These are phyloP conservation scores for Eristalinus sepulchralis DNA, from an alignment of 2,888 invertebrate species.

Conservation along the genomic window DNA sequence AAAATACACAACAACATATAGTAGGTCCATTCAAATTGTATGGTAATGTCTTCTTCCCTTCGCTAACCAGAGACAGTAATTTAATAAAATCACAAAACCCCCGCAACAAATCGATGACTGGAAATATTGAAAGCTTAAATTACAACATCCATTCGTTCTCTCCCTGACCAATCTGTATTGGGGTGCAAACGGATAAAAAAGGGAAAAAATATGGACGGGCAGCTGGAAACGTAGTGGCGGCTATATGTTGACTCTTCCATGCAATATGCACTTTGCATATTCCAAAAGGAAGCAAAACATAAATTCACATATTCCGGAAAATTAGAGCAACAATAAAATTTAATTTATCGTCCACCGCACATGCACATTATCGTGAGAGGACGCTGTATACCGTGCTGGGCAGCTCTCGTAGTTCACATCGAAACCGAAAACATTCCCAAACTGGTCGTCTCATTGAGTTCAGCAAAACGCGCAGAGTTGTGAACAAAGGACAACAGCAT, in stretches of 20 bases:
- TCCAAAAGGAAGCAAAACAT: conserved; percentile 75
- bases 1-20: no score
- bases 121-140: conserved; percentile 48
- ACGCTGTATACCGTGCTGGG: not conserved
- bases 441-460: conserved; percentile 63
- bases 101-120: conserved; percentile 39
- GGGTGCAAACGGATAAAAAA: conserved; percentile 26
- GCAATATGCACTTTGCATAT: conserved; percentile 76
- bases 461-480: conserved; percentile 26
- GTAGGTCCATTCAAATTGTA: not conserved
- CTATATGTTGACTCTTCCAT: conserved; percentile 68
- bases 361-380: not conserved
- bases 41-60: not conserved
- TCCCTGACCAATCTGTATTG: not conserved
- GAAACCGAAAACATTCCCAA: conserved; percentile 38
- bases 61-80: not conserved
- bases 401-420: not conserved
- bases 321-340: conserved; percentile 75
- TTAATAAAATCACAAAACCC: conserved; percentile 4
- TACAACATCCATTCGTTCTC: conserved; percentile 20
- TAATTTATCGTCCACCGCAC: conserved; percentile 72
- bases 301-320: conserved; percentile 76
- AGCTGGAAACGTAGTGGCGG: conserved; percentile 64
- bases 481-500: conserved; percentile 52
- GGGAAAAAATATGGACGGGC: conserved; percentile 61